phyloP scores from a whole-genome alignment of 1,140 invertebrate genomes.

The Drosophila tristis region DNA sequence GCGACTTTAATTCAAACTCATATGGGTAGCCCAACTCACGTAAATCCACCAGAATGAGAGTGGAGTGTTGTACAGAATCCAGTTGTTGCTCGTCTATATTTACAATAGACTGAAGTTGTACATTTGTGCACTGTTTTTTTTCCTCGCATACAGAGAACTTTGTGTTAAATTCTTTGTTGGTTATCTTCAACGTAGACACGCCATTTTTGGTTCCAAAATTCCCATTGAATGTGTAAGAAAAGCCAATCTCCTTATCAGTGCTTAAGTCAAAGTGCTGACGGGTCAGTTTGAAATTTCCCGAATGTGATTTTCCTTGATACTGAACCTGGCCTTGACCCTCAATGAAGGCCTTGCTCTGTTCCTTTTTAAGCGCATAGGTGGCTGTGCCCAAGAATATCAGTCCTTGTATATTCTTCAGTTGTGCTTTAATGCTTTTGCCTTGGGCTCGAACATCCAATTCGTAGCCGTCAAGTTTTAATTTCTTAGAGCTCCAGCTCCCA shows the following conservation, averaged over 20 bases:
- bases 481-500: constrained; percentile 87
- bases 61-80: constrained; percentile 85
- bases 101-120: constrained; percentile 87
- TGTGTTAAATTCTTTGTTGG: constrained; percentile 89
- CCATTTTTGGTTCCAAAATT: constrained; percentile 85
- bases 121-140: constrained; percentile 90
- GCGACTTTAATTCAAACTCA: constrained; percentile 89
- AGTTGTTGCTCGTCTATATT: constrained; percentile 53
- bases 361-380: constrained; percentile 88
- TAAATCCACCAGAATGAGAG: constrained; percentile 87
- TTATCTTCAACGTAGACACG: constrained; percentile 88
- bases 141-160: constrained; percentile 90
- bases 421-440: constrained; percentile 87
- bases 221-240: constrained; percentile 86
- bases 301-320: constrained; percentile 87
- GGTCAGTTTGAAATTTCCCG: constrained; percentile 89
- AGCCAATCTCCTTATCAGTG: constrained; percentile 87
- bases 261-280: constrained; percentile 86
- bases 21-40: constrained; percentile 89
- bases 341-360: constrained; percentile 88
- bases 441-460: constrained; percentile 87
- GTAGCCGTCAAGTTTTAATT: constrained; percentile 88
- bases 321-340: constrained; percentile 87
- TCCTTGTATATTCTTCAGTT: constrained; percentile 87
- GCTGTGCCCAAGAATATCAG: constrained; percentile 88